Evolutionary conservation across 2,113 vertebrate species (phyloP).

Genomic region (Poicephalus gulielmi): DNA sequence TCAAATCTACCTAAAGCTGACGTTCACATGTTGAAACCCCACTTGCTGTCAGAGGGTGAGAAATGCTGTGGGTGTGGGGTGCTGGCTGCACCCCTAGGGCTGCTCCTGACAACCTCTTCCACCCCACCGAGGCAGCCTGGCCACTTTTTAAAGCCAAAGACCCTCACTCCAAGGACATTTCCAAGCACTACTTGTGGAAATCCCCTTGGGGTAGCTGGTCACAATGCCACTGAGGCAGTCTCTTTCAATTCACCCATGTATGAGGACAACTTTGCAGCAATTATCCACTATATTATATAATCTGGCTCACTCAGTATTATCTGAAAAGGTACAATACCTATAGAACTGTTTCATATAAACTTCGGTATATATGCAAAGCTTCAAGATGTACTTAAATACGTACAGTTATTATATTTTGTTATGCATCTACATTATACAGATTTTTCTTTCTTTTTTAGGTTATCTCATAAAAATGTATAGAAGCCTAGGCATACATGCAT

Average conservation of each 20-base stretch:
- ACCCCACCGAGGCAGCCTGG: not conserved
- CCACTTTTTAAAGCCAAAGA: not conserved
- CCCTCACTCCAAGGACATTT: not conserved
- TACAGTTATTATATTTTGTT: not conserved
- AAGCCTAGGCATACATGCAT: not conserved
- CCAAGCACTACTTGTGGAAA: not conserved
- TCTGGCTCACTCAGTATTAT: not conserved
- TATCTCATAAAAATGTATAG: not conserved
- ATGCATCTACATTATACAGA: not conserved
- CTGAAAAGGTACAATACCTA: not conserved
- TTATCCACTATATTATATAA: not conserved
- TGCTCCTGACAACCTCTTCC: not conserved
- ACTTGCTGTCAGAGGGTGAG: rapidly evolving
- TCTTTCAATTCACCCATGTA: not conserved
- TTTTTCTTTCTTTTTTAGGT: not conserved
- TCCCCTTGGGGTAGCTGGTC: not conserved
- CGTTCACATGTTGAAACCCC: not conserved
- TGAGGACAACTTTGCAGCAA: not conserved
- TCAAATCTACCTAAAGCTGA: not conserved
- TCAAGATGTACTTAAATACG: not conserved
- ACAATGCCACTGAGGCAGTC: rapidly evolving
- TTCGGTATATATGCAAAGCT: not conserved
- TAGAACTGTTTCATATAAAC: not conserved
- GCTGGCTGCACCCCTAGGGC: not conserved
- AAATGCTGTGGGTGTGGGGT: rapidly evolving